Conservation (phyloP, 2,113 vertebrate genomes). For the Archilochus colubris region DNA sequence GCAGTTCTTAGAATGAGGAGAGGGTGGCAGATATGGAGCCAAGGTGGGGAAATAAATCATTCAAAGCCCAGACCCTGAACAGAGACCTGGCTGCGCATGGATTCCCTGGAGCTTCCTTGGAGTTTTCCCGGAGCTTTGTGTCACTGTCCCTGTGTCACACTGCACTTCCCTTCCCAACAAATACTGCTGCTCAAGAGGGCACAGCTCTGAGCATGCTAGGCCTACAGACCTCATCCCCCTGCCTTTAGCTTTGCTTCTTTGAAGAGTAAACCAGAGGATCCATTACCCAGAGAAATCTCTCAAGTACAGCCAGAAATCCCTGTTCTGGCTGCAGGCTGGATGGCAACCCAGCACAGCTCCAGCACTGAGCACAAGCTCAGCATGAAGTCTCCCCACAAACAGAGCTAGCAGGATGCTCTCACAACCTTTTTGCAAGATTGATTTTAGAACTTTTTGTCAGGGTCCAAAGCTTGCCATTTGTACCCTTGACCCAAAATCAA, state of each 20-base stretch:
- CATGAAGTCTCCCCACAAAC: not conserved
- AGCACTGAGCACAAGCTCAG: not conserved
- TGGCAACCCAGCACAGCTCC: not conserved
- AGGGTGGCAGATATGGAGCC: not conserved
- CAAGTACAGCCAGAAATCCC: not conserved
- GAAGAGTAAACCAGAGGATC: not conserved
- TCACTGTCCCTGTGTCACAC: rapidly evolving
- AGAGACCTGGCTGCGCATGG: rapidly evolving
- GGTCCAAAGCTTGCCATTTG: not conserved
- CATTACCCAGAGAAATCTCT: not conserved
- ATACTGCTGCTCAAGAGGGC: rapidly evolving
- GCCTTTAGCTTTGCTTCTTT: not conserved
- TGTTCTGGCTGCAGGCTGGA: not conserved
- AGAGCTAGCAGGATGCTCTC: not conserved
- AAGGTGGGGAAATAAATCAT: rapidly evolving
- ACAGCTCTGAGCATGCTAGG: rapidly evolving
- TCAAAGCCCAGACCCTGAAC: rapidly evolving
- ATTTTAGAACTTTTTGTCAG: rapidly evolving
- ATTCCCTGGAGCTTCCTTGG: not conserved
- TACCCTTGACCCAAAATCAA: not conserved
- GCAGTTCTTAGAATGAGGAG: not conserved
- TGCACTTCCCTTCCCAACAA: not conserved
- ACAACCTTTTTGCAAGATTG: not conserved
- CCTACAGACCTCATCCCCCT: not conserved
- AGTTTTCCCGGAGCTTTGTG: not conserved